Base-by-base conservation (phyloP, 1,140 invertebrate species). In the Wiebesia pumilae region DNA sequence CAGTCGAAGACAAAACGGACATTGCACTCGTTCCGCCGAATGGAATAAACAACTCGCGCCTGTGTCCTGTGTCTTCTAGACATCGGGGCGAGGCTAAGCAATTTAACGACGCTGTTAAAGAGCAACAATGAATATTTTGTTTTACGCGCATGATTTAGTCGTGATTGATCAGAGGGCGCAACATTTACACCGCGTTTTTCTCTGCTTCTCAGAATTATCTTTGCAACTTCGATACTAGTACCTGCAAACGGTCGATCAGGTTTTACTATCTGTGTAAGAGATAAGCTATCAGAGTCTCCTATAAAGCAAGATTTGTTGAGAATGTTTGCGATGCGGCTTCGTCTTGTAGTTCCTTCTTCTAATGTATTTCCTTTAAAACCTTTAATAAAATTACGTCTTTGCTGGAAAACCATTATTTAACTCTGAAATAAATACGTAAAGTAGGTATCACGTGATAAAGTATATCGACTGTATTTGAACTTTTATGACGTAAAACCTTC, bases 61-160 rank as follows among this genome's bases (percentile, higher is more conserved):
- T 21, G 21, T 54, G 62, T 87, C 83, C 83, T 85, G 81, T 30
- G 62, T 47, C 58, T 79, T 79, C 19, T 69, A 85, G 80, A 81
- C 84, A 84, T 83, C 73, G 88, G 87, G 83, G 54, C 86, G n/a
- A 88, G 87, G 88, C 88, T 87, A 78, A 89, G 89, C 88, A 91
- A 90, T 90, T 94, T 94, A 94, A 93, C 93, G 92, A 92, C 90
- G 90, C 90, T 90, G 92, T 94, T 93, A 93, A 94, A 91, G 91
- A 89, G 54, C 88, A 90, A 90, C 88, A 91, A 91, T 89, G 90
- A 91, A 93, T 92, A 93, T 93, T 93, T 93, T 91, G 92, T 67
- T 38, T n/a, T 58, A 19, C 91, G 30, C 75, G 73, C 51, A 62
- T 79, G 83, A 84, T 84, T 84, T 79, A 65, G 73, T 43, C 38